Base-by-base conservation (phyloP, 2,797 vertebrate genomes). In the Cossypha heuglini region DNA sequence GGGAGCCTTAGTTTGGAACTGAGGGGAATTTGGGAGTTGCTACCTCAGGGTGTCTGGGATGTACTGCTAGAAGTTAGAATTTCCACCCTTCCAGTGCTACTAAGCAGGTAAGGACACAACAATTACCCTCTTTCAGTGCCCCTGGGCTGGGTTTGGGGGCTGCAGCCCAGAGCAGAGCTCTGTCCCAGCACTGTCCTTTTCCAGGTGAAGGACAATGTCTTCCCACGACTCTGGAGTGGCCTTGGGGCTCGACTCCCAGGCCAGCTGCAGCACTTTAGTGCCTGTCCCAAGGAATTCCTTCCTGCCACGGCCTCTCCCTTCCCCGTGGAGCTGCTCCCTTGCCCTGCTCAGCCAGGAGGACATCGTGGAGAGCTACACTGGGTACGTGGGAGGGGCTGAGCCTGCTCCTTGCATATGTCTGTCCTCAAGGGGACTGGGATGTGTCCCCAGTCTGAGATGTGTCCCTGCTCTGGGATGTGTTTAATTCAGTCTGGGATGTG, bases 331-430 rank as follows among this genome's bases (percentile, higher is more conserved):
- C 90, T 9, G 25, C 55, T 52, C 69, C 0, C 64, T 92, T 0
- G 1, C 72, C 43, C 69, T 80, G 51, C 37, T 76, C 3, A 4
- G 89, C 79, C 87, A 45, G 42, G 81, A 96, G 40, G 88, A 52
- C 9, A 18, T 33, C 38, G 22, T 76, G 2, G 37, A 49, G 29
- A 83, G 55, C 83, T 82, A 58, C 33, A 28, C 1, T 0, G 16
- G 97, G 97, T 97, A 89, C 0, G 76, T 82, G 76, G 40, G 37
- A n/a, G 4, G 24, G 26, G 37, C 15, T 66, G 35, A 64, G 77
- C 62, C 26, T 1, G 26, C 1, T 17, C 8, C 38, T 33, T 3
- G 17, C 29, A 1, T 0, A 0, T 12, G 14, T 9, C 8, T 43
- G 11, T 42, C 33, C 37, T 25, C 4, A 1, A 4, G 49, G 28